Base-by-base conservation (phyloP, 2,797 vertebrate genomes). In the Enteromius thamalakanensis region DNA sequence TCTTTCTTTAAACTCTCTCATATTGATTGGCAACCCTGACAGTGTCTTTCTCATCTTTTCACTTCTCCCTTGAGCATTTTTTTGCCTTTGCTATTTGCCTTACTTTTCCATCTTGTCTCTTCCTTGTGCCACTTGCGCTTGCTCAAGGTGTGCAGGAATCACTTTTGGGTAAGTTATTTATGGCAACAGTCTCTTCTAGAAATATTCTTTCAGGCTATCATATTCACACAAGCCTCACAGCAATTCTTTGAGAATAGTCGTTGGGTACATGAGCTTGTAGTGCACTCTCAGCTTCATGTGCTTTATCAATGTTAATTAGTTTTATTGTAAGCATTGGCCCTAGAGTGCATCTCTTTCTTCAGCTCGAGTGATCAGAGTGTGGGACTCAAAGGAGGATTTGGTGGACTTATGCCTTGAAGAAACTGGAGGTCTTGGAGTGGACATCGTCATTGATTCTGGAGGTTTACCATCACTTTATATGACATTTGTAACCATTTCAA, bases 381-480 rank as follows among this genome's bases (percentile, higher is more conserved):
- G 92, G 49, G 94, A 93, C 3, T 86, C 92, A 17, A 94, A 95
- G 68, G 91, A 91, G 1, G 95, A 96, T 19, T 89, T 98, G 85
- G 94, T 96, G 68, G 93, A 96, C 7, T 93, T 90, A 37, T 96
- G 97, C 80, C 86, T 98, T 90, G 98, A 99, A 91, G 98, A 99
- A 93, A 99, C 97, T 0, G 97, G 97, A 23, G 97, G 97, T 83
- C 93, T 99, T 58, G 98, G 98, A 70, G 95, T 98, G 83, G 97
- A 99, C 84, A 95, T 97, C n/a, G 92, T 98, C 15, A 85, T 99
- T 7, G 97, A 99, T 88, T 93, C 95, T 86, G 97, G 97, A 96
- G 98, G 97, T 98, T 34, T 67, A 34, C 3, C 2, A 23, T 26
- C 17, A 32, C 15, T 82, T 53, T n/a, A 17, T 0, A 53, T 40